Evolutionary conservation across 2,797 vertebrate species (phyloP).

Genomic region (Philypnodon macrostomus): DNA sequence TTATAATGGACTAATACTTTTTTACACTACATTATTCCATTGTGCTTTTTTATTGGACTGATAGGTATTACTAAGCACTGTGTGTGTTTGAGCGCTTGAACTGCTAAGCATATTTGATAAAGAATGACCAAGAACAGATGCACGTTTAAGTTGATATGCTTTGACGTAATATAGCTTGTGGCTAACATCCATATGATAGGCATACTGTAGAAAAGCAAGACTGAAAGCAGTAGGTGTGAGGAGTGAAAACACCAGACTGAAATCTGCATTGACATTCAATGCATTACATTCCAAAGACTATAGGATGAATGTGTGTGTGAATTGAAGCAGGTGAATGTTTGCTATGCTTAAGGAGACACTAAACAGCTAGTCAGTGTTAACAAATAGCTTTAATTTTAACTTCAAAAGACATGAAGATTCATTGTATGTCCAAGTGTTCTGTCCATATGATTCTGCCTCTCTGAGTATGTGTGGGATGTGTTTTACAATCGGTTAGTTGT

Average conservation of each 20-base stretch:
- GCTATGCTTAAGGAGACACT: slow-evolving; percentile 19
- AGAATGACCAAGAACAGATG: slow-evolving; percentile 28
- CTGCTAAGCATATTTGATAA: slow-evolving; percentile 45
- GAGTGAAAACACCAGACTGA: slow-evolving; percentile 25
- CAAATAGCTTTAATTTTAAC: slow-evolving; percentile 74
- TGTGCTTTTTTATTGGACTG: slow-evolving; percentile 29
- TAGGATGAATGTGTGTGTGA: slow-evolving; percentile 31
- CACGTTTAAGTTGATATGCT: slow-evolving; percentile 27
- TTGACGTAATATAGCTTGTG: slow-evolving; percentile 23
- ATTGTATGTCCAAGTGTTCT: slow-evolving; percentile 36
- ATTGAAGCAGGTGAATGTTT: slow-evolving; percentile 39
- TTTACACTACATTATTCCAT: slow-evolving; percentile 67
- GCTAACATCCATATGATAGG: slow-evolving; percentile 14
- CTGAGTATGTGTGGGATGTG: neutral
- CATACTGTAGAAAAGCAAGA: slow-evolving; percentile 18
- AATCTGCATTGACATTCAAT: slow-evolving; percentile 45
- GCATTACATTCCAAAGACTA: slow-evolving; percentile 77
- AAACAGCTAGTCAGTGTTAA: slow-evolving; percentile 47
- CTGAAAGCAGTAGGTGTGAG: slow-evolving; percentile 22
- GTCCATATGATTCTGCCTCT: slow-evolving; percentile 48
- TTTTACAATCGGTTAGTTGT: slow-evolving; percentile 37
- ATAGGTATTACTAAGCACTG: slow-evolving; percentile 34
- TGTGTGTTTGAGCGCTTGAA: slow-evolving; percentile 30
- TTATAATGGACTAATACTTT: slow-evolving; percentile 64
- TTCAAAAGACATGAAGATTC: slow-evolving; percentile 44